A percentile compares a stretch with the other conserved stretches of the same genome.
phyloP scores from a whole-genome alignment of 2,113 vertebrate species.

The Chitala chitala region DNA sequence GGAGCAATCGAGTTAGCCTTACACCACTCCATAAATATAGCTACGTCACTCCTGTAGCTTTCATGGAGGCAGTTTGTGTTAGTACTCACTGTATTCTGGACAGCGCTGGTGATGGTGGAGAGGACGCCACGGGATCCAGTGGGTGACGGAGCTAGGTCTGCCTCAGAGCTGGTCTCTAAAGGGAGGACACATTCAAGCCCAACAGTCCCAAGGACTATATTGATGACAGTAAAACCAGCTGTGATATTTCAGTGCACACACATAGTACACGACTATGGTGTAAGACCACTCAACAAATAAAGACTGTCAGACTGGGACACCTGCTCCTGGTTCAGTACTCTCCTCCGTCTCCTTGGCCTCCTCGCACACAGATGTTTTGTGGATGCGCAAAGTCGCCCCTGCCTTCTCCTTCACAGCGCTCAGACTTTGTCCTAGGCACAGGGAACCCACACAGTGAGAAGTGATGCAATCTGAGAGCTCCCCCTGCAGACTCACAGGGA shows the following conservation, averaged over 20 bases:
- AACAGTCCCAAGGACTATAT: neutral
- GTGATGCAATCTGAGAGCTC: neutral
- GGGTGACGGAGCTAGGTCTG: slow-evolving; percentile 41
- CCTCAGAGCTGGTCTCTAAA: slow-evolving; percentile 31
- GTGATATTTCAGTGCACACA: neutral
- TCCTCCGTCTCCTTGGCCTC: slow-evolving; percentile 60
- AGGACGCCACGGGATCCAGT: slow-evolving; percentile 72
- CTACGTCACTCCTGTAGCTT: no score
- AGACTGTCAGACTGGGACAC: no score
- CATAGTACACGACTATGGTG: no score
- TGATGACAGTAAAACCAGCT: neutral
- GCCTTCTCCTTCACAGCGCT: slow-evolving; percentile 88
- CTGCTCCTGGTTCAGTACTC: slow-evolving; percentile 35
- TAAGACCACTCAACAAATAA: no score
- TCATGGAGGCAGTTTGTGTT: neutral
- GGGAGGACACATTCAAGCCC: neutral
- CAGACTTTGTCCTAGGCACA: slow-evolving; percentile 75
- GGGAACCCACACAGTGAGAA: slow-evolving; percentile 5
- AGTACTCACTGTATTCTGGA: slow-evolving; percentile 89
- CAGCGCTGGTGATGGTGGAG: slow-evolving; percentile 78
- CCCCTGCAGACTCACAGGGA: neutral
- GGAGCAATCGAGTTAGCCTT: no score
- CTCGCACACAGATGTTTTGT: slow-evolving; percentile 54
- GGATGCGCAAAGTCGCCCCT: slow-evolving; percentile 75
- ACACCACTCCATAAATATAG: no score